Percentiles rank a stretch among this genome's conserved stretches.
phyloP scores from a whole-genome alignment of 2,797 vertebrate genomes.

The Fratercula arctica region DNA sequence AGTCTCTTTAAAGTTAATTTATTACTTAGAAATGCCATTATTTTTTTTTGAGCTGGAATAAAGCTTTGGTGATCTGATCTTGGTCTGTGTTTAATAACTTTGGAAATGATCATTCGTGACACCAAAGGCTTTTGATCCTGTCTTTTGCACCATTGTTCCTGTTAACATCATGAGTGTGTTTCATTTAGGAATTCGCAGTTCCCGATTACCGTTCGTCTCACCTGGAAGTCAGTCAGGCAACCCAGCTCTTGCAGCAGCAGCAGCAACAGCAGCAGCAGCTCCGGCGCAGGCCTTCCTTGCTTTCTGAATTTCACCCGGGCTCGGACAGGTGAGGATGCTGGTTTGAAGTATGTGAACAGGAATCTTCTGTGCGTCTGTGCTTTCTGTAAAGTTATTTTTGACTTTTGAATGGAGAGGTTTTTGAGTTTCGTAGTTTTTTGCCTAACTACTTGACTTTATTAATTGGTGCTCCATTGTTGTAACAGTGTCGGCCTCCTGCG shows the following conservation, averaged over 20 bases:
- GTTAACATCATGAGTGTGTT: background rate
- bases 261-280: constrained; percentile 87
- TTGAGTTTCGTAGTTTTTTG: background rate
- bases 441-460: background rate
- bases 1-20: background rate
- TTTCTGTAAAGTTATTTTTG: background rate
- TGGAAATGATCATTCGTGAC: background rate
- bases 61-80: background rate
- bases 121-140: background rate
- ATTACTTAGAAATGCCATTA: background rate
- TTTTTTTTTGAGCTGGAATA: background rate
- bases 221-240: constrained; percentile 83
- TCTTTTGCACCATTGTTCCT: background rate
- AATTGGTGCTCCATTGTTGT: background rate
- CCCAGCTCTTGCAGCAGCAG: constrained; percentile 82
- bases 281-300: constrained; percentile 91
- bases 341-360: background rate
- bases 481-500: rapidly evolving
- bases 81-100: background rate
- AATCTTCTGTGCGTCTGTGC: background rate
- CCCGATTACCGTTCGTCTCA: constrained; percentile 91
- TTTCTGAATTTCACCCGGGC: constrained; percentile 96
- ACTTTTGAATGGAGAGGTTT: background rate
- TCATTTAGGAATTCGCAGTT: constrained; percentile 88
- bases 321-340: constrained; percentile 85